phyloP scores from a whole-genome alignment of 2,888 invertebrate species.

The Lymantria dispar region DNA sequence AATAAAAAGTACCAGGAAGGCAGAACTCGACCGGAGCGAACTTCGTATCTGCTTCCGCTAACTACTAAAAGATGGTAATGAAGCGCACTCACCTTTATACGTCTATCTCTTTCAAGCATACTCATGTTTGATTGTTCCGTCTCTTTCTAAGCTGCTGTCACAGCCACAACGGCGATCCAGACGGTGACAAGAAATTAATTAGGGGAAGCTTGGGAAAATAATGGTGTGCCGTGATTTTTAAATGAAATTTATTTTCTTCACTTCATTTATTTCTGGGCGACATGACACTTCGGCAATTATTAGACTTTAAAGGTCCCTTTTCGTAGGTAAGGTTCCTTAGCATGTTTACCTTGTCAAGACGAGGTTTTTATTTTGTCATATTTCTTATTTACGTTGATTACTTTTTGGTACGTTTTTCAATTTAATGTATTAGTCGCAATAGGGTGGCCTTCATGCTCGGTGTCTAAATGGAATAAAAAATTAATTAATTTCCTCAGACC shows the following conservation, averaged over 20 bases:
- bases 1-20: slow-evolving; percentile 66
- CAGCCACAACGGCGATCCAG: slow-evolving; percentile 72
- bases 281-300: slow-evolving; percentile 81
- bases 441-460: no score
- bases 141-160: slow-evolving; percentile 65
- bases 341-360: slow-evolving; percentile 56
- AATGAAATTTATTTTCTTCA: slow-evolving; percentile 80
- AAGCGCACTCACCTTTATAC: slow-evolving; percentile 69
- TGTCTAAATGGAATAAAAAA: no score
- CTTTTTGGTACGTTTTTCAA: not conserved
- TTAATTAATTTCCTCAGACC: no score
- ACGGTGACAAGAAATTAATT: slow-evolving; percentile 82
- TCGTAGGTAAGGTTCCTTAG: slow-evolving; percentile 58
- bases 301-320: slow-evolving; percentile 62
- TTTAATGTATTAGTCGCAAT: no score
- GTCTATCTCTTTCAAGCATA: slow-evolving; percentile 39
- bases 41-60: slow-evolving; percentile 72
- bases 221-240: slow-evolving; percentile 80
- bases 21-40: slow-evolving; percentile 66
- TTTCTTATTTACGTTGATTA: not conserved
- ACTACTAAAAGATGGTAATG: slow-evolving; percentile 79
- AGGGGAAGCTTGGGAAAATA: slow-evolving; percentile 78
- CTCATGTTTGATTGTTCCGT: slow-evolving; percentile 24
- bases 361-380: slow-evolving; percentile 2
- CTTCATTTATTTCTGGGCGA: slow-evolving; percentile 78